Base-by-base conservation (phyloP, 2,797 vertebrate genomes). In the Ceyx erithaca region DNA sequence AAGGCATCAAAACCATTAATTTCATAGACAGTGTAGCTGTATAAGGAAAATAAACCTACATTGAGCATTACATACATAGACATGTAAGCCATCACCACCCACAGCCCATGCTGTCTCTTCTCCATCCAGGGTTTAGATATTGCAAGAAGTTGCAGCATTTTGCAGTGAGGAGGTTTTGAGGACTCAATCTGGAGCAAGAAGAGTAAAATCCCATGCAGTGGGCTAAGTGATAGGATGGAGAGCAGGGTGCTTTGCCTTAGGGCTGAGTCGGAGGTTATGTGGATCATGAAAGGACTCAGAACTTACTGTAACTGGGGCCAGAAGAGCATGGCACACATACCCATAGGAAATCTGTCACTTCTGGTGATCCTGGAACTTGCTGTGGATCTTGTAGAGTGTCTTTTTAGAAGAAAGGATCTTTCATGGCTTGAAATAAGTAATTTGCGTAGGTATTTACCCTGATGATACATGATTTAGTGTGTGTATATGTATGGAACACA, bases 81-180 rank as follows among this genome's bases (percentile, higher is more conserved):
- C 4, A 7, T 12, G 22, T n/a, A 70, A 67, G 49, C 22, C 8
- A 14, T 9, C 18, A 58, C 2, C 40, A 69, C 0, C 11, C 3
- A 4, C 40, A 41, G 45, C 6, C 43, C 17, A 1, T 43, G 17
- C 10, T 72, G 17, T 52, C 20, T 63, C 12, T 82, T 69, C 35
- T 80, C 23, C 8, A 62, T 33, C 5, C 19, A 20, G 5, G 41
- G 30, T 67, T 31, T 85, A 41, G n/a, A 48, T 12, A 62, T 48
- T 12, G 23, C 21, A 37, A 41, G 52, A 83, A 92, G 14, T 7
- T 71, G 26, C 55, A 69, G 10, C 12, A 45, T 80, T 92, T 86
- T 84, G 19, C 51, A 69, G 9, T 81, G n/a, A 62, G 28, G 59
- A 52, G 13, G 10, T 43, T 76, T 72, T 79, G 62, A 76, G 43